Conservation (phyloP, 2,888 invertebrate genomes). For the Drosophila multiciliata region DNA sequence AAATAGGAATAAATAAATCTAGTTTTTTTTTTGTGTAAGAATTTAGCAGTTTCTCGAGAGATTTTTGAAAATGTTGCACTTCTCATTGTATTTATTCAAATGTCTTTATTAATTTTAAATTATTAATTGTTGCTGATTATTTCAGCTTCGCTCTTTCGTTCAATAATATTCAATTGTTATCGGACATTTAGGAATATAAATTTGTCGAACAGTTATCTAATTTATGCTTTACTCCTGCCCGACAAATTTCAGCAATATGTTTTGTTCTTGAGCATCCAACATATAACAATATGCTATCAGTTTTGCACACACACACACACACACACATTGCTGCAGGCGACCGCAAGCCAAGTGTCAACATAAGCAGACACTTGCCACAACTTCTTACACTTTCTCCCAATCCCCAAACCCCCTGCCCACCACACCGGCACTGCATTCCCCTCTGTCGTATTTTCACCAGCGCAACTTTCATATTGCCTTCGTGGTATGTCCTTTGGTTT, state of each 20-base stretch:
- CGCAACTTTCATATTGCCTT: constrained; percentile 4
- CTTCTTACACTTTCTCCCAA: background rate
- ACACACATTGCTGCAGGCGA: constrained; percentile 19
- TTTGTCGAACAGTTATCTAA: constrained; percentile 24
- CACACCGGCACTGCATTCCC: background rate
- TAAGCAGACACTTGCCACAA: constrained; percentile 24
- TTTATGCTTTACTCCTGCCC: constrained; percentile 2
- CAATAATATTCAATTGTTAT: constrained; percentile 1
- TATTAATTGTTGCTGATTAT: background rate
- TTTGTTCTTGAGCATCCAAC: constrained; percentile 7
- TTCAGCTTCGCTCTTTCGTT: background rate
- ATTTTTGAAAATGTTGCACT: background rate
- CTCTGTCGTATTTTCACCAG: background rate
- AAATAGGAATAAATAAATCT: background rate
- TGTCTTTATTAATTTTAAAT: background rate
- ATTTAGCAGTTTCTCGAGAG: no score
- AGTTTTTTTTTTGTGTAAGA: background rate
- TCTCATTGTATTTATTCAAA: background rate
- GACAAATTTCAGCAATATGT: constrained; percentile 22
- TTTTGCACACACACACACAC: background rate
- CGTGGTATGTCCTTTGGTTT: constrained; percentile 30
- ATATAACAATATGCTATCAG: constrained; percentile 8
- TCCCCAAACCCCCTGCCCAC: background rate
- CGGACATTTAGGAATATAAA: constrained; percentile 6
- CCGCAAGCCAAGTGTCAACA: constrained; percentile 38